Percentiles rank a stretch among this genome's conserved stretches.
Conservation (phyloP, 1,140 invertebrate genomes). For the Akabosia matsudoensis region DNA sequence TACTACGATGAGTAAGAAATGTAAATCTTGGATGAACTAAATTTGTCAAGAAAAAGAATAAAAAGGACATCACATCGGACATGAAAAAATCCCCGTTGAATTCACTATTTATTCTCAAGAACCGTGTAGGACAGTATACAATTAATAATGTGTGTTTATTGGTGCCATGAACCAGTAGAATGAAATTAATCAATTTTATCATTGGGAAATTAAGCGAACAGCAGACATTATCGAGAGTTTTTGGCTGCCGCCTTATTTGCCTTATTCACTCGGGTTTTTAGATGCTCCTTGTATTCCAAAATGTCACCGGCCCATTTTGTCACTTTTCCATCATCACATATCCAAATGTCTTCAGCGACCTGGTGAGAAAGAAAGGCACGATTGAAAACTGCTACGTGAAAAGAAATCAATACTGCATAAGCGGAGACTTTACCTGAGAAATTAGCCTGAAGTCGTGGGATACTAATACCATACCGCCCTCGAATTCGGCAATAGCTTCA, state of each 20-base stretch:
- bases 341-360: constrained; percentile 99
- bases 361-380: constrained; percentile 51
- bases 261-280: constrained; percentile 72
- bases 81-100: not conserved
- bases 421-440: constrained; percentile 70
- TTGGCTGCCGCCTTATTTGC: constrained; percentile 42
- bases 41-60: not conserved
- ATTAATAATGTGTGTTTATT: constrained; percentile 12
- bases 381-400: constrained; percentile 6
- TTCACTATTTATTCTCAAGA: no score
- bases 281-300: constrained; percentile 89
- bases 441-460: constrained; percentile 98
- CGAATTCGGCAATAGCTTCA: constrained; percentile 96
- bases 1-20: not conserved
- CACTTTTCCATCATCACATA: constrained; percentile 92
- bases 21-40: not conserved
- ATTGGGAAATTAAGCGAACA: not conserved
- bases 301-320: constrained; percentile 98
- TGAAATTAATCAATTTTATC: not conserved
- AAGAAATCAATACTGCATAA: no score
- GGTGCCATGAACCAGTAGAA: not conserved
- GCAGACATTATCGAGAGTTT: constrained; percentile 45
- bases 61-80: not conserved
- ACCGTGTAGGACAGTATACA: no score
- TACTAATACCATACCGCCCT: constrained; percentile 95